Base-by-base conservation (phyloP, 2,113 vertebrate species). In the Hipposideros armiger region DNA sequence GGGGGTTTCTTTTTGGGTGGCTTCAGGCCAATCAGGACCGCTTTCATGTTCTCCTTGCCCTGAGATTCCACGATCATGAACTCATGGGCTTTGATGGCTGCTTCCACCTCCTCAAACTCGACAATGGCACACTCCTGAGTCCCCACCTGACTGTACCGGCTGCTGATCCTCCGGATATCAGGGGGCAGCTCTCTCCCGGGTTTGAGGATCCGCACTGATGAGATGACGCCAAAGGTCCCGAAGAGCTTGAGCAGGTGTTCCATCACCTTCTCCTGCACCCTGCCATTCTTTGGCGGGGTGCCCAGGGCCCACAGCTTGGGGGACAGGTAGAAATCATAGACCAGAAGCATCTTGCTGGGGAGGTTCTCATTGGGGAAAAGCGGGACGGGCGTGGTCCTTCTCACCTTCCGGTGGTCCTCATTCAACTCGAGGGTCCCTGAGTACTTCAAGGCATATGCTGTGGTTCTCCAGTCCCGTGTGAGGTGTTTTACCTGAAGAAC, bases 51-150 rank as follows among this genome's bases (percentile, higher is more conserved):
- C 0, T 98, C 98, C 28, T 96, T 97, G 16, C 97, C 97, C 7
- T 98, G 99, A 2, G 98, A 98, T 80, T 98, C 98, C 0, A 97
- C 47, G 22, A 98, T 97, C 87, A 99, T 98, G 14, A 98, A 99
- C 50, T 99, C 99, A 0, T 99, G 99, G 88, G 99, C 99, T 87
- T 87, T 99, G 7, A 99, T 93, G 0, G 99, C 99, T 0, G 99
- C 99, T 28, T 99, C 99, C 58, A 99, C 99, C 97, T 99, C 99
- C 98, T 99, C 99, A 7, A 99, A 99, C 96, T 99, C 99, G 78
- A 99, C 98, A 3, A 99, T 99, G 93, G 99, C 99, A 4, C 99
- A 99, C 82, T 99, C 99, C 67, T 99, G 99, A 0, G 98, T 98
- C 89, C 99, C 99, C 17, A 99, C 98, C 85, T 99, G 99, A 16